Percentiles rank a stretch among this genome's conserved stretches.
Evolutionary conservation across 1,140 invertebrate species (phyloP).

Genomic region (Drosophila punjabiensis): DNA sequence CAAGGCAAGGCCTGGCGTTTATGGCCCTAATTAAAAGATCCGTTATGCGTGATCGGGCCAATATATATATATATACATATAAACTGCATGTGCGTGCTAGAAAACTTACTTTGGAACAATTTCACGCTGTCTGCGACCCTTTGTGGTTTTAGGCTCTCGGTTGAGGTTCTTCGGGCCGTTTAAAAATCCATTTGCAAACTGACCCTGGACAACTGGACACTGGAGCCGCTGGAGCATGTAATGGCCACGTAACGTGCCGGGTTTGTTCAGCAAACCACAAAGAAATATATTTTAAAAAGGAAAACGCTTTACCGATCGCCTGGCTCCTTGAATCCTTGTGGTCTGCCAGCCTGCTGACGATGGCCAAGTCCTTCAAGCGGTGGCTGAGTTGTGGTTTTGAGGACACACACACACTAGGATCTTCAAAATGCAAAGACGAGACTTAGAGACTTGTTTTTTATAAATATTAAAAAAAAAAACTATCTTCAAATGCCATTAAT

Average conservation of each 20-base stretch:
- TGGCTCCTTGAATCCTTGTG: slow-evolving; percentile 11
- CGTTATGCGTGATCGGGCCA: slow-evolving; percentile 63
- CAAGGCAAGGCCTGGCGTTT: slow-evolving; percentile 14
- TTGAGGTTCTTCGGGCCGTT: slow-evolving; percentile 39
- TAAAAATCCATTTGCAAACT: slow-evolving; percentile 77
- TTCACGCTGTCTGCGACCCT: slow-evolving; percentile 51
- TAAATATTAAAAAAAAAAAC: not conserved
- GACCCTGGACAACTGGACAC: slow-evolving; percentile 57
- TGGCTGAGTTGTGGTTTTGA: slow-evolving; percentile 14
- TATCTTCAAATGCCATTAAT: not conserved
- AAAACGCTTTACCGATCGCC: not conserved
- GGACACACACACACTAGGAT: not conserved
- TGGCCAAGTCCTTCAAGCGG: slow-evolving; percentile 1
- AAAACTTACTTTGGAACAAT: slow-evolving; percentile 45
- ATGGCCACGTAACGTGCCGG: slow-evolving; percentile 25
- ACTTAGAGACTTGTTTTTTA: not conserved
- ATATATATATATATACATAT: not conserved
- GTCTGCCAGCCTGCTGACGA: slow-evolving; percentile 51
- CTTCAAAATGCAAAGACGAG: not conserved
- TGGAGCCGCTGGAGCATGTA: slow-evolving; percentile 43
- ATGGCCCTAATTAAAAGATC: slow-evolving; percentile 70
- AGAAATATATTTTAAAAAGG: not conserved
- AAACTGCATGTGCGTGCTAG: slow-evolving; percentile 51
- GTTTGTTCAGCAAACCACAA: slow-evolving; percentile 48
- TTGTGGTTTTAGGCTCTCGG: slow-evolving; percentile 20